These are phyloP conservation scores for Ferdinandea cuprea DNA, from an alignment of 2,888 invertebrate species.

Conservation along the genomic window DNA sequence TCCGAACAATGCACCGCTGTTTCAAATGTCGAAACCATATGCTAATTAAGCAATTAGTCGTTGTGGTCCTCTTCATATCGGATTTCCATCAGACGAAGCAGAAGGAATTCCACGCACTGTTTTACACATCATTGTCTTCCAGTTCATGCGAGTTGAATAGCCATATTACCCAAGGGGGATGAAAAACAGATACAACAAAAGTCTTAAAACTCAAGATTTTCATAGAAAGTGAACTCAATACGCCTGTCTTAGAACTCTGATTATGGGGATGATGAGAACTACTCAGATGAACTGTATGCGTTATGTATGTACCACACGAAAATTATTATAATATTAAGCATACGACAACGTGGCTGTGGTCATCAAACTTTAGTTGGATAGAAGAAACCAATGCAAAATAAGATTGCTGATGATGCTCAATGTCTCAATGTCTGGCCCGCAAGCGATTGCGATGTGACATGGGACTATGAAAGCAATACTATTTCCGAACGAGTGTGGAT, in stretches of 20 bases:
- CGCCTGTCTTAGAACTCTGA: slow-evolving; percentile 36
- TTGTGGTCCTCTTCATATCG: slow-evolving; percentile 79
- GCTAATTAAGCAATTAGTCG: slow-evolving; percentile 83
- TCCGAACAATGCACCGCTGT: slow-evolving; percentile 24
- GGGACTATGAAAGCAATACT: slow-evolving; percentile 62
- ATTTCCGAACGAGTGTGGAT: slow-evolving; percentile 64
- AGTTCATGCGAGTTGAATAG: slow-evolving; percentile 57
- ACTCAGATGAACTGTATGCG: not conserved
- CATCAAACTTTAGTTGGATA: slow-evolving; percentile 59
- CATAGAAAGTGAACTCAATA: slow-evolving; percentile 64
- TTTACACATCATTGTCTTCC: slow-evolving; percentile 29
- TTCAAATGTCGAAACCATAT: slow-evolving; percentile 81
- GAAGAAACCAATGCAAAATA: not conserved
- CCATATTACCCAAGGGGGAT: slow-evolving; percentile 65
- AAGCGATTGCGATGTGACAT: slow-evolving; percentile 71
- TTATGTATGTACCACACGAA: slow-evolving; percentile 52
- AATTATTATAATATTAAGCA: slow-evolving; percentile 46
- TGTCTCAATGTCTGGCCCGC: slow-evolving; percentile 69
- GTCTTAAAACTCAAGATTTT: slow-evolving; percentile 18
- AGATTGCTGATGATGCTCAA: slow-evolving; percentile 38
- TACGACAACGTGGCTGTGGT: slow-evolving; percentile 66
- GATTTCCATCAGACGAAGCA: slow-evolving; percentile 64
- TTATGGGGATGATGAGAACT: slow-evolving; percentile 21
- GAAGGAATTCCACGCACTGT: slow-evolving; percentile 7
- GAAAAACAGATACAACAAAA: slow-evolving; percentile 54